Evolutionary conservation across 2,797 vertebrate genomes (phyloP), one percentile per base, ranked within the genome.

Genomic region (Ptychobarbus kaznakovi): DNA sequence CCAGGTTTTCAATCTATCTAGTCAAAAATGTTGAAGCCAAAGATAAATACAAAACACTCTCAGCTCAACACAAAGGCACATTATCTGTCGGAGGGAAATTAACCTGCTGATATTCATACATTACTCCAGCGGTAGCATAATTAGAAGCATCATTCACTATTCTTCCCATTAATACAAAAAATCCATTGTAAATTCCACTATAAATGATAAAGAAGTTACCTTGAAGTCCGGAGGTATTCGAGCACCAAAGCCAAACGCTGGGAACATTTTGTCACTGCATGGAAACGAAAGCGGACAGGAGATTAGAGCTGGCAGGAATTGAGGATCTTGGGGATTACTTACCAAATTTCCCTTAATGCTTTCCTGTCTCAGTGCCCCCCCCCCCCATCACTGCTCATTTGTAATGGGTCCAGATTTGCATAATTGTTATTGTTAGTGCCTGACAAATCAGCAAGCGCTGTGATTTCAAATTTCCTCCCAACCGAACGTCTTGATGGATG

Each of bases 231-330:
- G 96, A 63, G 96, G 97, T 79, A 96, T 95, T 86, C 90, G 94
- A 85, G 96, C 96, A 0, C 96, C 97, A 22, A 97, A 97, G 78
- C 97, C 97, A 3, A 97, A 97, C 0, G 96, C 97, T 0, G 97
- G 97, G 84, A 97, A 97, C 93, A 95, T 95, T 92, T 97, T 97
- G 84, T 97, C 97, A 86, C 97, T 97, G 94, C 46, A 88, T 72
- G 40, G 84, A 83, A 66, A 66, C 51, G 25, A 85, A 86, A 86
- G 58, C 22, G 53, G 53, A 80, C 49, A 35, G 38, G 42, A 85
- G 46, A 76, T 88, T 79, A 25, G 70, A 84, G 44, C 15, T 72
- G 70, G 83, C 53, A 75, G 82, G 61, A 86, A 40, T 42, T 51
- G 32, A 81, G 6, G 4, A 20, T 80, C 51, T 80, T 49, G 63